Base-by-base conservation (phyloP, 1,140 invertebrate species). In the Zaprionus davidi region DNA sequence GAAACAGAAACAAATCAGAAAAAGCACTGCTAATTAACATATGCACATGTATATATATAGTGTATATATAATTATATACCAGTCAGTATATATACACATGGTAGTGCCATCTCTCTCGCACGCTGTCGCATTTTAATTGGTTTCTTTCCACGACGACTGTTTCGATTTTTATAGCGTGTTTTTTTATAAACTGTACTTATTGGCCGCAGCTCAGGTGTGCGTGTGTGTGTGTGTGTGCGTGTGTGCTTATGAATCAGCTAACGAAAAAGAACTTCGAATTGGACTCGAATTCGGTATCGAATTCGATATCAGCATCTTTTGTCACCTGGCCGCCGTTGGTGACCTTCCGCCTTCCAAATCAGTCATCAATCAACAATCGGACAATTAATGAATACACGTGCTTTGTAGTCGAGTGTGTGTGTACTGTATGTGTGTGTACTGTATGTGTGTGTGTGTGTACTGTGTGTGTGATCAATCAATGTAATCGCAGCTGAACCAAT, bases 1-100 rank as follows among this genome's bases (percentile, higher is more conserved):
- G 55, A 76, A 65, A 66, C 44, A 53, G 63, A 56, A 66, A 55
- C 11, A 31, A 62, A 20, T 49, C 17, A 65, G 66, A 78, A 82
- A 73, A 79, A 77, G 68, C 85, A 90, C 79, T 90, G 71, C 83
- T 90, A 90, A 90, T 90, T 90, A 90, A 90, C 85, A 90, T 90
- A 82, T 83, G 76, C 63, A 70, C 53, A 63, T 66, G 77, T 58
- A 76, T 67, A 79, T 67, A 79, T 68, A 63, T 57, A 81, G 3
- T n/a, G 41, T 17, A 11, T 46, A 73, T 73, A 71, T 72, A 60
- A 65, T 62, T 56, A 72, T 67, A 72, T 72, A 20, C 24, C 28
- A 69, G 5, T 56, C 38, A 77, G 64, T 70, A 55, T 73, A 71
- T 62, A 59, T 63, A 38, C 53, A 22, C 63, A 59, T 70, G 31